phyloP scores from a whole-genome alignment of 2,888 invertebrate genomes.

The Yponomeuta sedellus region DNA sequence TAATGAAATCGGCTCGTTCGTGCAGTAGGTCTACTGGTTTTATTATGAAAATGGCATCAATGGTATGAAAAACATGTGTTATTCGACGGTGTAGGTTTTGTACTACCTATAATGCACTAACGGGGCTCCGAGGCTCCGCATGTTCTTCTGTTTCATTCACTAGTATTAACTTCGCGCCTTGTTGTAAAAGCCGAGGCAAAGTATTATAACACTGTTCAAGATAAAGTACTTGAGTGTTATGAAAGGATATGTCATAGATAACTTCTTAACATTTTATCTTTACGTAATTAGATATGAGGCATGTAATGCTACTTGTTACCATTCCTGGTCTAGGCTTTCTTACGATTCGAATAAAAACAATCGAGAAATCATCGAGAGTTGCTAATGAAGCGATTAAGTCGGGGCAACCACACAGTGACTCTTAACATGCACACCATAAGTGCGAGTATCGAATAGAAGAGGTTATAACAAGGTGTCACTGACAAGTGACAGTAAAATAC shows the following conservation, averaged over 20 bases:
- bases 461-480: no score
- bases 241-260: neutral
- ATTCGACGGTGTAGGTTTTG: no score
- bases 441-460: no score
- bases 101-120: no score
- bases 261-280: neutral
- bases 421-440: no score
- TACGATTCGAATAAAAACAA: neutral
- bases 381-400: no score
- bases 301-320: neutral
- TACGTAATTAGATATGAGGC: neutral
- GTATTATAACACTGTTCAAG: conserved; percentile 5
- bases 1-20: no score
- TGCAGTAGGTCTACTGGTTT: no score
- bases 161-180: neutral
- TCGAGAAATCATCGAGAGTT: no score
- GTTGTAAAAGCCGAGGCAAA: neutral
- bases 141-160: neutral
- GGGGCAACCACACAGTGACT: no score
- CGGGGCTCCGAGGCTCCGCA: neutral
- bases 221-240: conserved; percentile 3
- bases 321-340: neutral
- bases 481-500: neutral
- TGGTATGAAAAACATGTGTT: no score
- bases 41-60: no score